Conservation (phyloP, 2,888 invertebrate genomes). For the Glaucopsyche alexis region DNA sequence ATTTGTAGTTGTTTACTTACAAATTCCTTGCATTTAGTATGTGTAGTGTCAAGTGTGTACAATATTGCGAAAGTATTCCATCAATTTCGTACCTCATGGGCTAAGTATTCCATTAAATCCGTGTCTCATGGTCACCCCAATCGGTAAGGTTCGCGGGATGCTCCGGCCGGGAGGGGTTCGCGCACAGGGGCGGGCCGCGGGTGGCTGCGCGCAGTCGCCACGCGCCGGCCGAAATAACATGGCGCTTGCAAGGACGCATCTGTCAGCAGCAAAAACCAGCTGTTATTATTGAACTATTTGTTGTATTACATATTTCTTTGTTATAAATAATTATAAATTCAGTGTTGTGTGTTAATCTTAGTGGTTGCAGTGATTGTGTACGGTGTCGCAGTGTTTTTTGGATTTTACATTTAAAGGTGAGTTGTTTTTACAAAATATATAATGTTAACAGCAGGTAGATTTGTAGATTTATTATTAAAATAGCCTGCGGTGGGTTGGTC, state of each 20-base stretch:
- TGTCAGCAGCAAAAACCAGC: constrained; percentile 60
- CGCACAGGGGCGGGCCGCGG: constrained; percentile 63
- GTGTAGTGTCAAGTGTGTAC: too few species aligned
- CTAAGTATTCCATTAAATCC: not conserved
- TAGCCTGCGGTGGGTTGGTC: too few species aligned
- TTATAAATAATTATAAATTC: not conserved
- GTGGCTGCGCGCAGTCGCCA: constrained; percentile 75
- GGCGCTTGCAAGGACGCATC: constrained; percentile 71
- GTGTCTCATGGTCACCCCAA: not conserved
- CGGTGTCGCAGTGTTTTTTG: constrained; percentile 40
- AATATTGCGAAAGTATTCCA: too few species aligned
- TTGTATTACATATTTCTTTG: not conserved
- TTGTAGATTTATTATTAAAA: too few species aligned
- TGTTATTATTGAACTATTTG: constrained; percentile 42
- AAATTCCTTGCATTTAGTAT: too few species aligned
- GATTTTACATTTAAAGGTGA: not conserved
- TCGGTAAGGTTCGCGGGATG: constrained; percentile 15
- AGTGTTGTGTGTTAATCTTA: constrained; percentile 40
- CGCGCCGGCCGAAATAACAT: constrained; percentile 73
- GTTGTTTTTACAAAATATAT: not conserved
- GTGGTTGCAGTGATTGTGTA: constrained; percentile 47
- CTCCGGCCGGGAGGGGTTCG: constrained; percentile 59
- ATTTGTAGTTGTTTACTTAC: too few species aligned
- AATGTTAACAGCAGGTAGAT: not conserved
- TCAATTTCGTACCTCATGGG: too few species aligned